A percentile compares a stretch with the other conserved stretches of the same genome.
Conservation (phyloP, 2,888 invertebrate species). For the Heliconius erato region DNA sequence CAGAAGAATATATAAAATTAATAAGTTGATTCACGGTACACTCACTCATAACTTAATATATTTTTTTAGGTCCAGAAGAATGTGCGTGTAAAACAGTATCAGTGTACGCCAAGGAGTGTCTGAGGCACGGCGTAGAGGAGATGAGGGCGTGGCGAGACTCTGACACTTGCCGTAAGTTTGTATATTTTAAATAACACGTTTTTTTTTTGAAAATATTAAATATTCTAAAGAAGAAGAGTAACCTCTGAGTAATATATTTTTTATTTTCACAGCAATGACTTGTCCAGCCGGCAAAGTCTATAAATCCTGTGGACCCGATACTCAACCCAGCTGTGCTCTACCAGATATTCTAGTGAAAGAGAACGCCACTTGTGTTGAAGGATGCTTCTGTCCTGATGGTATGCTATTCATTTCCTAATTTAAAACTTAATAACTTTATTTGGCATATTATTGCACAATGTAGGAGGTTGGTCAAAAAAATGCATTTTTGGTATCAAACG, state of each 20-base stretch:
- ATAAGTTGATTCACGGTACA: too few relatives aligned
- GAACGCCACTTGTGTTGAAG: conserved; percentile 90
- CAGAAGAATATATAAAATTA: too few relatives aligned
- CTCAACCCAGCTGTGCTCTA: conserved; percentile 90
- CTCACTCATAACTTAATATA: too few relatives aligned
- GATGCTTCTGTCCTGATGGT: conserved; percentile 94
- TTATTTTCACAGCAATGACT: conserved; percentile 87
- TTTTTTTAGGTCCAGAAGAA: conserved; percentile 79
- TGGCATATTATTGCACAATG: neutral
- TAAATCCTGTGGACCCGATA: conserved; percentile 90
- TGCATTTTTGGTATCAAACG: too few relatives aligned
- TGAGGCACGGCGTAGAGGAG: conserved; percentile 87
- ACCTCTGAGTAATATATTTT: neutral
- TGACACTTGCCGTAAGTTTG: conserved; percentile 92
- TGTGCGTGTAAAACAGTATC: conserved; percentile 92
- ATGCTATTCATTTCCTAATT: conserved; percentile 60
- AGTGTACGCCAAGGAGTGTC: conserved; percentile 92
- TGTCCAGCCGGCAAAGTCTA: conserved; percentile 92
- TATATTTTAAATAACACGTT: neutral
- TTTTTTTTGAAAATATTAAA: neutral
- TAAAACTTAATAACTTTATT: neutral
- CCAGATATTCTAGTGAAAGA: conserved; percentile 62
- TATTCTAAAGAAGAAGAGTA: too few relatives aligned
- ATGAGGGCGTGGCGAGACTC: conserved; percentile 91
- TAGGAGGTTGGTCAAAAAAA: neutral